Evolutionary conservation across 30 jellyfish, hydroid and myxozoan species (phyloP).

Genomic region (Cassiopea andromeda): DNA sequence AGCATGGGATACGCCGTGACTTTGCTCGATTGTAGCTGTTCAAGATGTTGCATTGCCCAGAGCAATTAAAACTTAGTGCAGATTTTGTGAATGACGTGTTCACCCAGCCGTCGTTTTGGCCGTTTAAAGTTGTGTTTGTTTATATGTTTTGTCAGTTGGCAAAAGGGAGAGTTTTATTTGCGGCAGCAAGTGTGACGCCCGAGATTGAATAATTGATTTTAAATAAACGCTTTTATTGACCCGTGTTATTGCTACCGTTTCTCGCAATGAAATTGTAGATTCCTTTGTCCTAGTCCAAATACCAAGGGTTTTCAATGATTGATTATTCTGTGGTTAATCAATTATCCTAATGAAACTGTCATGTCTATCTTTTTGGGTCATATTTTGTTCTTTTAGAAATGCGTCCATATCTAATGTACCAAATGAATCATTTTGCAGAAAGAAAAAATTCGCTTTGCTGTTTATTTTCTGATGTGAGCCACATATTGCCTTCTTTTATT

Average conservation of each 20-base stretch:
- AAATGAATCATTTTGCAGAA: not conserved
- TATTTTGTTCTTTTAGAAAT: conserved; percentile 11
- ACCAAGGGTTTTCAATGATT: not conserved
- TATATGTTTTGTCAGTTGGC: too few species aligned
- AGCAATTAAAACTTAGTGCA: not conserved
- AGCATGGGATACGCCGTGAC: not conserved
- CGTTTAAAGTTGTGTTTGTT: not conserved
- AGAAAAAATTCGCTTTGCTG: not conserved
- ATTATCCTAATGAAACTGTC: not conserved
- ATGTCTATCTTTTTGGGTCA: conserved; percentile 11
- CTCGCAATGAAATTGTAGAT: conserved; percentile 5
- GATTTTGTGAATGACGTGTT: not conserved
- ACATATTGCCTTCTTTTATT: not conserved
- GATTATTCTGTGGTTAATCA: not conserved
- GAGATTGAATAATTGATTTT: not conserved
- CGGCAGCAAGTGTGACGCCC: not conserved
- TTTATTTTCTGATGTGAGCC: too few species aligned
- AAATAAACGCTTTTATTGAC: not conserved
- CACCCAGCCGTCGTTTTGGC: not conserved
- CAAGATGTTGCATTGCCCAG: not conserved
- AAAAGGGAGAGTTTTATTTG: not conserved
- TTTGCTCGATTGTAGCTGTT: not conserved
- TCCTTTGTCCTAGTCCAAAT: not conserved
- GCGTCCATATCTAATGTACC: not conserved
- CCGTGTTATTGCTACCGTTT: not conserved